phyloP scores from a whole-genome alignment of 2,113 vertebrate genomes.

The Microtus richardsoni region DNA sequence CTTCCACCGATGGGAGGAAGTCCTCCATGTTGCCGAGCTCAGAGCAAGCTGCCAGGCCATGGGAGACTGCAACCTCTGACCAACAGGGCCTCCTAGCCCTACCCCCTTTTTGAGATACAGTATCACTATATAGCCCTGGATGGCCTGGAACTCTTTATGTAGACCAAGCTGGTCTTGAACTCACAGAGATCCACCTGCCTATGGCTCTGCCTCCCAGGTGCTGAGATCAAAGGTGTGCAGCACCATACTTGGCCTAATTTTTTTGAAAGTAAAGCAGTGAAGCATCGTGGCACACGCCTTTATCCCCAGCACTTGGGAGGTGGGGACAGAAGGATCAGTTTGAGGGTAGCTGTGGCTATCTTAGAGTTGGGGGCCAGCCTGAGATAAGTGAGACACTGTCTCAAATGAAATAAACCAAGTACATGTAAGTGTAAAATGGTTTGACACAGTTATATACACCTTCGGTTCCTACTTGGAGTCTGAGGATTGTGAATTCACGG shows the following conservation, averaged over 20 bases:
- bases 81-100: too few relatives aligned
- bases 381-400: background rate
- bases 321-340: background rate
- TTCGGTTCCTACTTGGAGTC: background rate
- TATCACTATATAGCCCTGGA: background rate
- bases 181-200: background rate
- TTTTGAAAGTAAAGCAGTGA: background rate
- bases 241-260: too few relatives aligned
- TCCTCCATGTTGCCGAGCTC: too few relatives aligned
- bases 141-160: background rate
- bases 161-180: background rate
- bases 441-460: background rate
- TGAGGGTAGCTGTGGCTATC: background rate
- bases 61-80: too few relatives aligned
- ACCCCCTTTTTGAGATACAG: background rate
- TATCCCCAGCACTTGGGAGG: background rate
- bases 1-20: too few relatives aligned
- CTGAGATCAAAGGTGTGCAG: background rate
- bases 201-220: background rate
- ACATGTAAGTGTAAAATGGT: background rate
- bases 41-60: too few relatives aligned
- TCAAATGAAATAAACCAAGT: background rate
- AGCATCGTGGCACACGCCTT: background rate
- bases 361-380: background rate
- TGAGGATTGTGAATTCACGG: background rate